These are phyloP conservation scores for Barnardius zonarius DNA, from an alignment of 2,113 vertebrate species.

Conservation along the genomic window DNA sequence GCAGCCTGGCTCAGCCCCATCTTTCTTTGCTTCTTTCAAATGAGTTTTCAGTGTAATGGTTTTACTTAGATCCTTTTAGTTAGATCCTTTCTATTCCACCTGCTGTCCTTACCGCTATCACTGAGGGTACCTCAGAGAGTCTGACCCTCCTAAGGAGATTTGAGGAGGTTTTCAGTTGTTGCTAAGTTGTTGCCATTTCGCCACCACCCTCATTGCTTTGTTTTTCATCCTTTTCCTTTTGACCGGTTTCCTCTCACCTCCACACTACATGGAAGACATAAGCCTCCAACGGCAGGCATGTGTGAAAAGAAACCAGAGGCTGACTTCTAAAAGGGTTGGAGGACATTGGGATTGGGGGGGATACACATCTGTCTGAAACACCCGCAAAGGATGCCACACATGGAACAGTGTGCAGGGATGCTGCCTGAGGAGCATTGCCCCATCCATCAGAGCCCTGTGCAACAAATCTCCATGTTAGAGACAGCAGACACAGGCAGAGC, in stretches of 20 bases:
- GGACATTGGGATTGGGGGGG: not conserved
- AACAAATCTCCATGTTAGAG: not conserved
- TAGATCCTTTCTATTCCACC: not conserved
- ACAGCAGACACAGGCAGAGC: not conserved
- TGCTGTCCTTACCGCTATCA: not conserved
- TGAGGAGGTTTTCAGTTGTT: not conserved
- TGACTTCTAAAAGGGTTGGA: not conserved
- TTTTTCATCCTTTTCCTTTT: not conserved
- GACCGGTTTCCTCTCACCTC: not conserved
- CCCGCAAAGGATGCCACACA: fast-evolving
- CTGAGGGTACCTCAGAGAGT: not conserved
- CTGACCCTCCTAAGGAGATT: not conserved
- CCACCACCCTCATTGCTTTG: not conserved
- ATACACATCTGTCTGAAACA: not conserved
- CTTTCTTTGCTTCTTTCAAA: not conserved
- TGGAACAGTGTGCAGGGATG: not conserved
- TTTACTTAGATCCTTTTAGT: not conserved
- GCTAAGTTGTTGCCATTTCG: not conserved
- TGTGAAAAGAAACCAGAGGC: not conserved
- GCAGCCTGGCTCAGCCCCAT: not conserved
- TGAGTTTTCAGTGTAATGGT: not conserved
- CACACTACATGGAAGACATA: not conserved
- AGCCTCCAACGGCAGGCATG: not conserved
- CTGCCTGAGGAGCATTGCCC: not conserved
- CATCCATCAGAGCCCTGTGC: not conserved